These are phyloP conservation scores for Phoxinus dragarum DNA, from an alignment of 2,797 vertebrate species.

Conservation along the genomic window DNA sequence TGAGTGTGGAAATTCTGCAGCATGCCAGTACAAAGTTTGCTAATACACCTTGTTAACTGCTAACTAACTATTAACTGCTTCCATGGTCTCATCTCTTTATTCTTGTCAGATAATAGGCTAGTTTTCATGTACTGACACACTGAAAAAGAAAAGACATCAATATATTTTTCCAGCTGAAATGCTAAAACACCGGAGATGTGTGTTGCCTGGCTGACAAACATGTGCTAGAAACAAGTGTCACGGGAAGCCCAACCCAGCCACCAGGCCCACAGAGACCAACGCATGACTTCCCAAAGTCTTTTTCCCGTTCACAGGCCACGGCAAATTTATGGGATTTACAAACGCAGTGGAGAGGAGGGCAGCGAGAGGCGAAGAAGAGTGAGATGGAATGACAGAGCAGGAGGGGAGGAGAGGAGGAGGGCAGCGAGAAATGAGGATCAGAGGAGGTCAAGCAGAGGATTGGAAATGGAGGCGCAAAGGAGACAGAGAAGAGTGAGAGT, in stretches of 20 bases:
- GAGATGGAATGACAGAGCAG: constrained; percentile 39
- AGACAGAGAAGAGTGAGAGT: constrained; percentile 42
- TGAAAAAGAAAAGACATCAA: neutral
- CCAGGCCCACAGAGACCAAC: constrained; percentile 14
- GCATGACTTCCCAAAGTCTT: constrained; percentile 58
- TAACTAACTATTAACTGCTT: neutral
- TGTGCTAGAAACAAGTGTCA: constrained; percentile 25
- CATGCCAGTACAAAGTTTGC: neutral
- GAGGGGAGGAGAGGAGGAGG: constrained; percentile 21
- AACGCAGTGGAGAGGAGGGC: constrained; percentile 44
- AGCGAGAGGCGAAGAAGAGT: constrained; percentile 23
- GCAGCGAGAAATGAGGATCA: constrained; percentile 56
- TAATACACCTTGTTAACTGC: constrained; percentile 6
- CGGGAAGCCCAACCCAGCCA: constrained; percentile 12
- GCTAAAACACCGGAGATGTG: constrained; percentile 6
- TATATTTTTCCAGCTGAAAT: constrained; percentile 11
- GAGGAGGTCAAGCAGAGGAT: constrained; percentile 63
- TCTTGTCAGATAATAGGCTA: neutral
- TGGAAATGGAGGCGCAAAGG: constrained; percentile 46
- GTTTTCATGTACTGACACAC: neutral
- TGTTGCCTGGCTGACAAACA: constrained; percentile 21
- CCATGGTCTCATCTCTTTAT: neutral
- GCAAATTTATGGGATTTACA: constrained; percentile 60
- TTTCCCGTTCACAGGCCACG: constrained; percentile 57
- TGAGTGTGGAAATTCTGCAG: neutral